These are phyloP conservation scores for Phengaris alcon DNA, from an alignment of 2,888 invertebrate genomes.

Conservation along the genomic window DNA sequence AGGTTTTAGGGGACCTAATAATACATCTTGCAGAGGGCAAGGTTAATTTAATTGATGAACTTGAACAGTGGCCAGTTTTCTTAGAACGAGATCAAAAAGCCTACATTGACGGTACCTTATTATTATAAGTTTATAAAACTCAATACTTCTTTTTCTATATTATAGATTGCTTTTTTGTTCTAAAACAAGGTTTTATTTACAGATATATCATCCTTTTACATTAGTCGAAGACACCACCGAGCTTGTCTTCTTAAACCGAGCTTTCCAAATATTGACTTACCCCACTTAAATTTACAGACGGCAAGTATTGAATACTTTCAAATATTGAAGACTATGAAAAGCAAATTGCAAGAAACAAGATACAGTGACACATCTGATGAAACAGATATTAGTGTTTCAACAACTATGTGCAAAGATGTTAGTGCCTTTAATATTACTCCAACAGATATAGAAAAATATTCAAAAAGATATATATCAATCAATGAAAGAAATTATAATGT, in stretches of 20 bases:
- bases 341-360: neutral
- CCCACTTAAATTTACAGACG: slow-evolving; percentile 41
- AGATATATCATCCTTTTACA: slow-evolving; percentile 49
- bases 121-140: neutral
- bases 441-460: slow-evolving; percentile 51
- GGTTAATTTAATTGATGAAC: slow-evolving; percentile 50
- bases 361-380: neutral
- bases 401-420: slow-evolving; percentile 32
- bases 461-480: slow-evolving; percentile 46
- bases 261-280: slow-evolving; percentile 42
- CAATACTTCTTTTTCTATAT: neutral
- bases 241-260: slow-evolving; percentile 50
- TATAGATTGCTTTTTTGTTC: neutral
- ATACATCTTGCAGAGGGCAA: slow-evolving; percentile 43
- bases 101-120: slow-evolving; percentile 49
- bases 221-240: slow-evolving; percentile 48
- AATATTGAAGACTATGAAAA: slow-evolving; percentile 41
- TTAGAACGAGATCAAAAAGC: slow-evolving; percentile 45
- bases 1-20: slow-evolving; percentile 57
- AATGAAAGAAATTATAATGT: slow-evolving; percentile 49
- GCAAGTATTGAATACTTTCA: slow-evolving; percentile 45
- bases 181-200: slow-evolving; percentile 16
- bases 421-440: slow-evolving; percentile 45
- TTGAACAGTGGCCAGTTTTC: slow-evolving; percentile 52
- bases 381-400: slow-evolving; percentile 35